These are phyloP conservation scores for Sarotherodon lohbergeri DNA, from an alignment of 2,113 vertebrate species.

Conservation along the genomic window DNA sequence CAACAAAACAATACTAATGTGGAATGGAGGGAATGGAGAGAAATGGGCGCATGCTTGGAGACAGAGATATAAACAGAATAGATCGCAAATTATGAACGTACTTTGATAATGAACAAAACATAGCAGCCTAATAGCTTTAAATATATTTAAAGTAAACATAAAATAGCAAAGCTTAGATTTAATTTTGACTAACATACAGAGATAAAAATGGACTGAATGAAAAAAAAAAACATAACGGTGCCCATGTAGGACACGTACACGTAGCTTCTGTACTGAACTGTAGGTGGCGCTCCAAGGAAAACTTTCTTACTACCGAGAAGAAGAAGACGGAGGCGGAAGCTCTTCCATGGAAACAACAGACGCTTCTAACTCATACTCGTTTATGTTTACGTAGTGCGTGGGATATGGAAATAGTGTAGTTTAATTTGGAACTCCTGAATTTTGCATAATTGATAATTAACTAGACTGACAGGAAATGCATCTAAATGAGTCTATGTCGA, in stretches of 20 bases:
- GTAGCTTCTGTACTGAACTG: background rate
- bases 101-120: background rate
- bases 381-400: background rate
- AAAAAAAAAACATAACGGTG: background rate
- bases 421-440: background rate
- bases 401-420: background rate
- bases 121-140: background rate
- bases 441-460: background rate
- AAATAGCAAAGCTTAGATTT: background rate
- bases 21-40: background rate
- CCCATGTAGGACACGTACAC: background rate
- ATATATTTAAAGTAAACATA: background rate
- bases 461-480: background rate
- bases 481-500: background rate
- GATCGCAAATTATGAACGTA: background rate
- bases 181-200: background rate
- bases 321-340: background rate
- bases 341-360: slow-evolving; percentile 16
- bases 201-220: background rate
- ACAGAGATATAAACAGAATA: background rate
- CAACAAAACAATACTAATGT: background rate
- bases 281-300: background rate
- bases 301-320: background rate
- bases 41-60: background rate
- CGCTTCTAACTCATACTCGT: background rate